Evolutionary conservation across 2,113 vertebrate species (phyloP), one percentile per base, ranked within the genome.

Genomic region (Paralichthys olivaceus): DNA sequence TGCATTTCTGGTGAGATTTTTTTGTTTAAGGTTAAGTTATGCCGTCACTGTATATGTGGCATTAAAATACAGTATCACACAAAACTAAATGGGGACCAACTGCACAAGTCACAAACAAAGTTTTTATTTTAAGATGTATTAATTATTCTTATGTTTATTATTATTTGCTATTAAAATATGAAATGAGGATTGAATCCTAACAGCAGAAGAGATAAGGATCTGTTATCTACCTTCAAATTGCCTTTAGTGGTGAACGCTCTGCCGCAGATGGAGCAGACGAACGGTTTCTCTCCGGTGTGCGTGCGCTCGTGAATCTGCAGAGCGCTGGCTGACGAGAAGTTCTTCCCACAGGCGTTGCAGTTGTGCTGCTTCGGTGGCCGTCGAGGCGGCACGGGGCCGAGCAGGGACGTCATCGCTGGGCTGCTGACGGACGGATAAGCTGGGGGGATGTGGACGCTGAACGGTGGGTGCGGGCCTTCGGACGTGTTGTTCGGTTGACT

Each of bases 201-300:
- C 20, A 72, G 7, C 5, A 58, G 17, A 25, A 26, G 13, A 28
- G 5, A 61, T 17, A 4, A 51, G 40, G 23, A 0, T 7, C 0
- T 0, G 26, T 13, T 1, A 25, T 28, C 19, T 95, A 99, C 98
- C 96, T 99, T 99, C 75, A 99, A 96, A 91, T 99, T 99, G 89
- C 98, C 98, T 94, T 99, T 99, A 71, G 98, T 99, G 93, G 98
- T 99, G 94, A 99, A 99, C 66, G 98, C 98, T 93, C 98, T 94
- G 83, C 98, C 97, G 56, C 98, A 99, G 93, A 99, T 94, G 85
- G 96, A 96, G 93, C 98, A 99, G 90, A 97, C 96, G 53, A 99
- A 99, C 0, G 98, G 98, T 91, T 99, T 99, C 95, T 99, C 98
- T 75, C 98, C 98, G 0, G 98, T 99, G 95, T 99, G 98, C 19